These are phyloP conservation scores for Tuberolachnus salignus DNA, from an alignment of 2,888 invertebrate genomes.

Conservation along the genomic window DNA sequence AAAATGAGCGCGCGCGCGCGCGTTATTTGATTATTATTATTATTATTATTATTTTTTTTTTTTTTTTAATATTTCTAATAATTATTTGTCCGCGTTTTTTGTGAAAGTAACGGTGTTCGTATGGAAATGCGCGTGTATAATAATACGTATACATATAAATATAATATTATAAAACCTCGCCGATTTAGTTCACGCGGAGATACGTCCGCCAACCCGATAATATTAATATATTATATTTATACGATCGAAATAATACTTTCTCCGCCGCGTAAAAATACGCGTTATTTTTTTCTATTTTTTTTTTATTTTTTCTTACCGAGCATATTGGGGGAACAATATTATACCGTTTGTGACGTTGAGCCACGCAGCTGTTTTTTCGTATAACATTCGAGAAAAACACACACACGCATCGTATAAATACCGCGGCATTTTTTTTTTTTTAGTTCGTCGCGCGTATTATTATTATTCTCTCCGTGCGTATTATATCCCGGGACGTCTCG, in stretches of 20 bases:
- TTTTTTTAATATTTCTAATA: slow-evolving; percentile 8
- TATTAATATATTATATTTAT: slow-evolving; percentile 10
- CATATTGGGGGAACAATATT: slow-evolving; percentile 17
- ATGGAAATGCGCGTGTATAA: neutral
- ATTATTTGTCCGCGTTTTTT: slow-evolving; percentile 13
- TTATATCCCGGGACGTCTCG: slow-evolving; percentile 29
- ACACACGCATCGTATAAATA: no score
- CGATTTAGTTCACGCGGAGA: slow-evolving; percentile 39
- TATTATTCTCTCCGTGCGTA: neutral
- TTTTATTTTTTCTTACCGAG: no score
- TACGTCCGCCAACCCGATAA: slow-evolving; percentile 38
- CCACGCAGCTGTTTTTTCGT: no score
- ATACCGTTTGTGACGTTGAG: no score
- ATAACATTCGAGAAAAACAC: no score
- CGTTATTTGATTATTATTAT: neutral
- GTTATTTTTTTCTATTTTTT: no score
- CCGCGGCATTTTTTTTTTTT: no score
- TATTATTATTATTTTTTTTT: slow-evolving; percentile 9
- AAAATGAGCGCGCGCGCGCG: neutral
- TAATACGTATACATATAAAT: neutral
- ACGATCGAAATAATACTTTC: slow-evolving; percentile 50
- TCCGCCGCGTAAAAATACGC: slow-evolving; percentile 20
- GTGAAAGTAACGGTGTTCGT: slow-evolving; percentile 26
- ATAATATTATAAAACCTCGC: neutral
- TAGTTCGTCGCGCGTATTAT: no score